Evolutionary conservation across 2,113 vertebrate species (phyloP), one percentile per base, ranked within the genome.

Genomic region (Strigops habroptila): DNA sequence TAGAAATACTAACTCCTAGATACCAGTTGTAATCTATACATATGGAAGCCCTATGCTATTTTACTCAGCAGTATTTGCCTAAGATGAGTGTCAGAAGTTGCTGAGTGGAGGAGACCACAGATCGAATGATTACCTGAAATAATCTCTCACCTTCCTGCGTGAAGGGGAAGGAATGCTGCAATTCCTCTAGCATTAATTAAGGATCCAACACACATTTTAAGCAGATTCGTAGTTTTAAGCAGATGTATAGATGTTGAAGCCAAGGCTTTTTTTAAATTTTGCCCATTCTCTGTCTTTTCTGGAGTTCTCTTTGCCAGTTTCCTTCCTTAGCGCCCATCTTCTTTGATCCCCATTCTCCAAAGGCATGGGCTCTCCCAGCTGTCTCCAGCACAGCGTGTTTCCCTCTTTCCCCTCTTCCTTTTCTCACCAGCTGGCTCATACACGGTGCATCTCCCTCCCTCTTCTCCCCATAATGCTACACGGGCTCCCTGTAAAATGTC

Each of bases 91-190:
- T 48, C 74, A 80, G 57, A 79, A 93, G 62, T 7, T 25, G 63
- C n/a, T 25, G 28, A 44, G 55, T 39, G 48, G n/a, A 57, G 28
- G 41, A 75, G 23, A 73, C 18, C 41, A n/a, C 59, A 62, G 53
- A 60, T 18, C 3, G 3, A 76, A 82, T 37, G 27, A 41, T 64
- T 43, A 71, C 39, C 78, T 64, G 59, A 78, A 91, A 71, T 39
- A 31, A 39, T 82, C 33, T n/a, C 69, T 82, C 30, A 37, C 35
- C 33, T 87, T 76, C 41, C 74, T 68, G 65, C 18, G 3, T 7
- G 31, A 22, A 1, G 3, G 14, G 12, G 84, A 93, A 81, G 57
- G 23, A 71, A 18, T 0, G 0, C 35, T 82, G 48, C 31, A 33
- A 9, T 64, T 85, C 44, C 48, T 65, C 14, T 41, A 31, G 23